Percentiles rank a stretch among this genome's conserved stretches.
Evolutionary conservation across 2,888 invertebrate genomes (phyloP).

Genomic region (Notodonta ziczac): DNA sequence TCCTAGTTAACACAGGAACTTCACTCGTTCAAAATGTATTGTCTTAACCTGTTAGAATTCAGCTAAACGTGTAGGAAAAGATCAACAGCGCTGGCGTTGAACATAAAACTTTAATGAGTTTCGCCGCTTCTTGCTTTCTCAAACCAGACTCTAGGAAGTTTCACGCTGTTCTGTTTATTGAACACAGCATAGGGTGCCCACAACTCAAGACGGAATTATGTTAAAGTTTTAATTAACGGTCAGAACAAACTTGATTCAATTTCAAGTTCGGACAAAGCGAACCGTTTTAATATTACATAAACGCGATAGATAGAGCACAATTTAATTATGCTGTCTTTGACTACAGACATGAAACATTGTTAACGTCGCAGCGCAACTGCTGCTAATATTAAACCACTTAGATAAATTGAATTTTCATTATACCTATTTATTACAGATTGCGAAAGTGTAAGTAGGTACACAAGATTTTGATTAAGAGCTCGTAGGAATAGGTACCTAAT

Average conservation of each 20-base stretch:
- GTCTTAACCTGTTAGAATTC: slow-evolving; percentile 28
- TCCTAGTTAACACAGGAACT: no score
- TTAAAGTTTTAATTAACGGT: slow-evolving; percentile 68
- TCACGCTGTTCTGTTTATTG: slow-evolving; percentile 69
- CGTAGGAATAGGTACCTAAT: no score
- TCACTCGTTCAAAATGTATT: background rate
- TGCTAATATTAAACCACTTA: slow-evolving; percentile 15
- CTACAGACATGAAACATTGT: slow-evolving; percentile 14
- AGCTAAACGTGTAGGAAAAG: slow-evolving; percentile 55
- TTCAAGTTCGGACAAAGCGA: slow-evolving; percentile 47
- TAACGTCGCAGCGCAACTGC: slow-evolving; percentile 9
- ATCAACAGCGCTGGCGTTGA: slow-evolving; percentile 59
- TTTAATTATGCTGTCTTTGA: slow-evolving; percentile 16
- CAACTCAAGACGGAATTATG: slow-evolving; percentile 66
- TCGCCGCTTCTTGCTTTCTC: slow-evolving; percentile 74
- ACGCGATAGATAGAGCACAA: slow-evolving; percentile 11
- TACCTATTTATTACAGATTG: slow-evolving; percentile 2
- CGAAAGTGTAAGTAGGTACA: background rate
- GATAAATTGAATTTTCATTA: slow-evolving; percentile 13
- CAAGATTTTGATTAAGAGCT: slow-evolving; percentile 5
- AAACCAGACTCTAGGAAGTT: slow-evolving; percentile 65
- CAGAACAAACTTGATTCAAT: slow-evolving; percentile 55
- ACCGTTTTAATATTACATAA: slow-evolving; percentile 31
- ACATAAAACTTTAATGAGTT: slow-evolving; percentile 82
- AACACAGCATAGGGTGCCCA: slow-evolving; percentile 59